Base-by-base conservation (phyloP, 2,888 invertebrate genomes). In the Nephrocerus scutellatus region DNA sequence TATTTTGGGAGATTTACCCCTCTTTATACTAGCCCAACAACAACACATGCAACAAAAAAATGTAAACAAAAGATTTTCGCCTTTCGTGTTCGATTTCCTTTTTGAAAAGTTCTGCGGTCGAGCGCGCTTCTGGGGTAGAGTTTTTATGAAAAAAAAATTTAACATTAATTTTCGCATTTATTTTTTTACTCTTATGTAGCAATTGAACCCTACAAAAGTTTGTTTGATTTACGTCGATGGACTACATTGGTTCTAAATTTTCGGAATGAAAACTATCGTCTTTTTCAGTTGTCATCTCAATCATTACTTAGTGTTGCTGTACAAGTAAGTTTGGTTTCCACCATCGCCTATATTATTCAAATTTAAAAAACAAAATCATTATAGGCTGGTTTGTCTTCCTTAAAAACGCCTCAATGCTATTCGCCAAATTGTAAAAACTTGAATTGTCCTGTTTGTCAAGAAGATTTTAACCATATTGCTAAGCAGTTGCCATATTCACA, bases 391-490 rank as follows among this genome's bases (percentile, higher is more conserved):
- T 74, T 97, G 14, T 91, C 95, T 13, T 90, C 96, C 21, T 75
- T 96, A 38, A 97, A 98, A 70, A 95, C 95, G 47, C 92, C 91
- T 60, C 84, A 85, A 72, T 87, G 86, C 70, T 84, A 82, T 67
- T 74, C 76, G 6, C 75, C 74, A 45, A 75, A 76, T 57, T 79
- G 78, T 37, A 75, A 78, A 55, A 91, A 87, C 70, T 74, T 86
- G 0, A 83, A 86, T 53, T 96, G 96, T 64, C 96, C 96, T 0
- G 91, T 95, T 36, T 96, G 96, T 69, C 81, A 85, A 62, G 81
- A 84, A 53, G 83, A 88, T 56, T 77, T 97, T 41, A 88, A 86
- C 68, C 76, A 80, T 51, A 76, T 98, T 48, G 96, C 96, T 1
- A 77, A 77, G 39, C 72, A 80, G 22, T 74, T 98, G 60, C 97